Base-by-base conservation (phyloP, 2,113 vertebrate species). In the Otis tarda region DNA sequence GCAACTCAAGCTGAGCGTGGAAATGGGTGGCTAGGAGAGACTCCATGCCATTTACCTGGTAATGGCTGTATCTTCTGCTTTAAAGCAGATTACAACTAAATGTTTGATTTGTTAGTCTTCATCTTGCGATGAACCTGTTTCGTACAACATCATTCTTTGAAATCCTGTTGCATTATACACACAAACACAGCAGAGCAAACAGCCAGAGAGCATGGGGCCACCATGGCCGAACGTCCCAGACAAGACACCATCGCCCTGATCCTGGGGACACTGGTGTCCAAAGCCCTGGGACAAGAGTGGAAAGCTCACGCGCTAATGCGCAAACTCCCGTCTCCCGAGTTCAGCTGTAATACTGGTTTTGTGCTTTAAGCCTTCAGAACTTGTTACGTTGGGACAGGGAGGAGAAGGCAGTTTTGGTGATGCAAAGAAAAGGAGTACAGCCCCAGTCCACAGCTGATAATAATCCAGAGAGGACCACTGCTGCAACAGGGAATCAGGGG, bases 301-400 rank as follows among this genome's bases (percentile, higher is more conserved):
- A 16, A 16, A 43, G 31, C 37, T 68, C 47, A 3, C 0, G 7
- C 47, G 30, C 35, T 25, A n/a, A 8, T 1, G 0, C 8, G 10
- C 35, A 5, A 27, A 24, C n/a, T 52, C 50, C 43, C 14, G 3
- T 4, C 20, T 37, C 14, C 39, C 3, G 6, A 25, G 22, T 9
- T 23, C 41, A 25, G 41, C 60, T 60, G 14, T 3, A 5, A 9
- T 5, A 15, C 10, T 3, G 68, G 8, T 3, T 27, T 67, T 21
- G 47, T 20, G 30, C 47, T 37, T 20, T 5, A 19, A 39, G 10
- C 45, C n/a, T 67, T 35, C 60, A 14, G 31, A 49, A 28, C 27
- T 20, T 14, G 4, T n/a, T 45, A 14, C 0, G 0, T 1, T 24
- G 53, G 50, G 63, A 27, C 18, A 47, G 43, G 35, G 33, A 45